A percentile compares a stretch with the other conserved stretches of the same genome.
Conservation (phyloP, 2,888 invertebrate genomes). For the Caenorhabditis macrosperma region DNA sequence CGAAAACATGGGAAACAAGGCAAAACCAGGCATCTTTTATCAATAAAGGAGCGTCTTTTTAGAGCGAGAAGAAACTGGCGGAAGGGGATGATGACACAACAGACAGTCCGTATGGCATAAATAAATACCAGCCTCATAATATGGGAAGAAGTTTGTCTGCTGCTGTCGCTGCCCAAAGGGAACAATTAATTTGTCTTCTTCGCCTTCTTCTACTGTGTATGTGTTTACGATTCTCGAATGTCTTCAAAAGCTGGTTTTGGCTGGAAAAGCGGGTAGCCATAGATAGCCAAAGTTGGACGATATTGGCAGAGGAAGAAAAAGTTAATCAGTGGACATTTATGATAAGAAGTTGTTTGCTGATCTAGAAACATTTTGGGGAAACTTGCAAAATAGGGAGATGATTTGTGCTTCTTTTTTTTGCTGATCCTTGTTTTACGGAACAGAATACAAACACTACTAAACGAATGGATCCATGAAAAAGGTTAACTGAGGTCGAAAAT, state of each 20-base stretch:
- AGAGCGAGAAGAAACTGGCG: background rate
- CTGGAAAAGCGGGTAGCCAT: background rate
- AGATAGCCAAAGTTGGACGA: background rate
- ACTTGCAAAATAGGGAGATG: background rate
- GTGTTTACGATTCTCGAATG: constrained; percentile 40
- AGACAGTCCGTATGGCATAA: background rate
- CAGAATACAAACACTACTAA: background rate
- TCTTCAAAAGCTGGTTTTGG: constrained; percentile 40
- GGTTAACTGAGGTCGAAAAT: background rate
- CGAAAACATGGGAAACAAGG: background rate
- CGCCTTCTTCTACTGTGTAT: constrained; percentile 22
- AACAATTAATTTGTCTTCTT: constrained; percentile 9
- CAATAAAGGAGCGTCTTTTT: constrained; percentile 47
- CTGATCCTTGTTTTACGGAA: too few relatives aligned
- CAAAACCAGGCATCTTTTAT: constrained; percentile 6
- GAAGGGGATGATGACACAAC: constrained; percentile 16
- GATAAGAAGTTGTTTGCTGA: constrained; percentile 4
- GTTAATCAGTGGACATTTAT: constrained; percentile 2
- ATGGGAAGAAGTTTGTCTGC: background rate
- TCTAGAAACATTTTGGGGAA: background rate
- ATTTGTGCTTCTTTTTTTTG: too few relatives aligned
- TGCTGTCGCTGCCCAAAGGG: background rate
- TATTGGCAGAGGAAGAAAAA: background rate
- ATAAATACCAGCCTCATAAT: constrained; percentile 22
- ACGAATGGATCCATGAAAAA: background rate